Conservation (phyloP, 2,113 vertebrate species). For the Cyprinus carpio region DNA sequence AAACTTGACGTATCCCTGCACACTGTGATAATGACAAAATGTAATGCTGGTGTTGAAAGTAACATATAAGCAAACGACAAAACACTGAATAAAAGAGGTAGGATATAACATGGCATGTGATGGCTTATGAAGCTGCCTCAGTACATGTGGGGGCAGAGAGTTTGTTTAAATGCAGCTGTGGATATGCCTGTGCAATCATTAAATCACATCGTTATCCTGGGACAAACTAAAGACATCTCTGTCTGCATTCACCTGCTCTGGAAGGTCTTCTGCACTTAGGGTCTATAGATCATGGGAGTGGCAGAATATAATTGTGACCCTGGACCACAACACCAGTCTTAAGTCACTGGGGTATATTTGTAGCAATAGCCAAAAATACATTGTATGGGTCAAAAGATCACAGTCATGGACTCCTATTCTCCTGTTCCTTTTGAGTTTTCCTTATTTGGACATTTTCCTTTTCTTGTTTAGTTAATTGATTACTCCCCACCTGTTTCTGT, state of each 20-base stretch:
- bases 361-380: no score
- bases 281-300: neutral
- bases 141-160: no score
- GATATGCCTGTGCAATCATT: neutral
- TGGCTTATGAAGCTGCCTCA: no score
- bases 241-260: neutral
- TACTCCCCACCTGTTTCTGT: no score
- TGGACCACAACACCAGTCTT: no score
- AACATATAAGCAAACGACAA: slow-evolving; percentile 17
- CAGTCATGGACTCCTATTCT: no score
- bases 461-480: no score
- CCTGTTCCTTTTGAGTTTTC: no score
- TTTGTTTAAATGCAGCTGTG: neutral
- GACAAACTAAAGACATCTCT: neutral
- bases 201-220: neutral
- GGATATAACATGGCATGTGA: no score
- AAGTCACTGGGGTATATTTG: no score
- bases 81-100: neutral
- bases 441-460: no score
- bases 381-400: no score
- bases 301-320: neutral
- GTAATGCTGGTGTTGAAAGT: neutral
- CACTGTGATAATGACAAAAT: neutral
- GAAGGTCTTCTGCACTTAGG: neutral
- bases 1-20: neutral